Base-by-base conservation (phyloP, 2,113 vertebrate species). In the Pluvialis apricaria region DNA sequence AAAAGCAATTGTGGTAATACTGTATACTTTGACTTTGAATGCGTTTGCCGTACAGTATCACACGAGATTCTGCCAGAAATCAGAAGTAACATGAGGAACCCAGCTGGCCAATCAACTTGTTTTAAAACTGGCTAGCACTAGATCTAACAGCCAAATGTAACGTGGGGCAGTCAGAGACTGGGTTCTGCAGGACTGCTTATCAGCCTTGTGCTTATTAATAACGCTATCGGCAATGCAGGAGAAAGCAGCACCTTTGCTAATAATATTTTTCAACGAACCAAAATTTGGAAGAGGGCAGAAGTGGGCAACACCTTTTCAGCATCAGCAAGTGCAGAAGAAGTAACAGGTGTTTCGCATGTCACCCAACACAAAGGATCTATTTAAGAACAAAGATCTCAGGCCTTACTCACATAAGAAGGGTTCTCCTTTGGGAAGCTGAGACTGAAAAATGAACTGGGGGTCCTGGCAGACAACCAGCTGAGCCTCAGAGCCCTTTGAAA, bases 1-100 rank as follows among this genome's bases (percentile, higher is more conserved):
- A 92, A 94, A 95, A 92, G 54, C 15, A 94, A 49, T 87, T 89
- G 83, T 87, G 61, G 58, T 87, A 86, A 51, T 81, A 86, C 28
- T 76, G 64, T 57, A 54, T 73, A 66, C 57, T 89, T 84, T 36
- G 45, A 71, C 36, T 94, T 94, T 22, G 44, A 20, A 80, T 70
- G 45, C 5, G 70, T 93, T 94, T 92, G 17, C 73, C 61, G 40
- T 49, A 69, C 32, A 75, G 45, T 61, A 54, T 44, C 24, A 62
- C 22, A 49, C 66, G 18, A 16, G 4, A 72, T 76, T 87, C 40
- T 57, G 73, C 60, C 4, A 42, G 49, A 71, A 91, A 87, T 61
- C 20, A 57, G 61, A 81, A 44, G n/a, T 45, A 47, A 47, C 34
- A 58, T 2, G 62, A 76, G n/a, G 60, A 86, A 82, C 44, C 47